These are phyloP conservation scores for Mareca penelope DNA, from an alignment of 2,797 vertebrate genomes.

Conservation along the genomic window DNA sequence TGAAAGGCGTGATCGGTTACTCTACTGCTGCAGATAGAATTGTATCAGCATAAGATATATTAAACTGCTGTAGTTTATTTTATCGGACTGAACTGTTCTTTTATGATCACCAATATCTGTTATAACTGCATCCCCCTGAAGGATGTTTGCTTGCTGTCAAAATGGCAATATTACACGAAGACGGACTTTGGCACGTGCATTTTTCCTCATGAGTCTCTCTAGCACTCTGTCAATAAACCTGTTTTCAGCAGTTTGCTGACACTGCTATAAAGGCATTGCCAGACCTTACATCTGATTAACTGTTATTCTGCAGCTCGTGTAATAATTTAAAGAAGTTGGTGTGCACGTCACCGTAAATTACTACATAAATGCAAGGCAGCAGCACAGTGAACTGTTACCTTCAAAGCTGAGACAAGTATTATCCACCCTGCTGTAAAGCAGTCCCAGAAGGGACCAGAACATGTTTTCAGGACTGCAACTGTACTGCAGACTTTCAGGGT, in stretches of 20 bases:
- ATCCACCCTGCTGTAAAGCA: not conserved
- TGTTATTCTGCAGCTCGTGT: not conserved
- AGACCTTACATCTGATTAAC: not conserved
- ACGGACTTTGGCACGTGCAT: not conserved
- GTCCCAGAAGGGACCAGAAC: not conserved
- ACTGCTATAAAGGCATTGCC: not conserved
- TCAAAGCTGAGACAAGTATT: not conserved
- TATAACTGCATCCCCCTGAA: fast-evolving
- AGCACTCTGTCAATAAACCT: not conserved
- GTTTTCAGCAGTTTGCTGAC: constrained; percentile 17
- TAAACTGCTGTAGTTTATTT: not conserved
- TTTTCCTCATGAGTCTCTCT: not conserved
- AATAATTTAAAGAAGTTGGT: not conserved
- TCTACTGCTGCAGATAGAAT: not conserved
- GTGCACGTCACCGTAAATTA: not conserved
- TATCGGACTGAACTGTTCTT: not conserved
- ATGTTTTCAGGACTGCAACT: not conserved
- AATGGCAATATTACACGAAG: not conserved
- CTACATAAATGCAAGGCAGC: not conserved
- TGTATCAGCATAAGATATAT: not conserved
- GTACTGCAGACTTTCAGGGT: not conserved
- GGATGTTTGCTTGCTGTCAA: not conserved
- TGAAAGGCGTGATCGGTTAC: not conserved
- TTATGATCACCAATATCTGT: not conserved
- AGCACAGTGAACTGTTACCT: not conserved